Conservation (phyloP, 92 coral and sea anemone genomes). For the Epizoanthus stellaris region DNA sequence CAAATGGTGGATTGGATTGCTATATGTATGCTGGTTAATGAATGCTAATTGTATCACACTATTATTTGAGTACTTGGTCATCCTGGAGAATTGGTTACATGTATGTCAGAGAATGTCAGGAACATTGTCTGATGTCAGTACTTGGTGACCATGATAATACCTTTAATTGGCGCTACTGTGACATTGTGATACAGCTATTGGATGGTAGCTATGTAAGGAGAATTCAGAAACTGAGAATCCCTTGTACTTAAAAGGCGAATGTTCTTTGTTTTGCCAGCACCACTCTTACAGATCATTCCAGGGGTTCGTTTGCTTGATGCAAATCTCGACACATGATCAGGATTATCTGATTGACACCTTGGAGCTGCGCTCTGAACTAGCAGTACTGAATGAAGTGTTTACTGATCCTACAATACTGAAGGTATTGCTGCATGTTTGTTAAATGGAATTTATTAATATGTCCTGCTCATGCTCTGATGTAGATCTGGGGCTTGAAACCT, state of each 20-base stretch:
- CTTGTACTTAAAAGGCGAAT: neutral
- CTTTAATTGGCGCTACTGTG: no score
- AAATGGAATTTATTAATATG: neutral
- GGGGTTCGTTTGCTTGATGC: conserved; percentile 97
- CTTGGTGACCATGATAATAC: no score
- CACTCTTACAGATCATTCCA: conserved; percentile 96
- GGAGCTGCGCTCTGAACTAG: conserved; percentile 84
- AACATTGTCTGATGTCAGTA: neutral
- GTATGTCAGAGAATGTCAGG: no score
- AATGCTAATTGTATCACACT: no score
- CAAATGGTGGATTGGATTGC: no score
- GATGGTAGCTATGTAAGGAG: no score
- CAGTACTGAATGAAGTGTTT: conserved; percentile 81
- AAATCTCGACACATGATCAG: conserved; percentile 87
- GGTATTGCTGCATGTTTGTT: conserved; percentile 50
- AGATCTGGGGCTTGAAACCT: neutral
- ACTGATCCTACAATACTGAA: conserved; percentile 87
- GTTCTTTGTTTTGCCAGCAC: conserved; percentile 51
- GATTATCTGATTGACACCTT: conserved; percentile 89
- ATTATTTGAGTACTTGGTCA: no score
- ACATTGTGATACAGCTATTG: neutral
- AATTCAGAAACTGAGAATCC: neutral
- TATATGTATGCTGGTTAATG: no score
- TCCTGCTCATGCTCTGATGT: no score
- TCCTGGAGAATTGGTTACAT: no score